Evolutionary conservation across 2,888 invertebrate genomes (phyloP).

Genomic region (Meiosimyza platycephala): DNA sequence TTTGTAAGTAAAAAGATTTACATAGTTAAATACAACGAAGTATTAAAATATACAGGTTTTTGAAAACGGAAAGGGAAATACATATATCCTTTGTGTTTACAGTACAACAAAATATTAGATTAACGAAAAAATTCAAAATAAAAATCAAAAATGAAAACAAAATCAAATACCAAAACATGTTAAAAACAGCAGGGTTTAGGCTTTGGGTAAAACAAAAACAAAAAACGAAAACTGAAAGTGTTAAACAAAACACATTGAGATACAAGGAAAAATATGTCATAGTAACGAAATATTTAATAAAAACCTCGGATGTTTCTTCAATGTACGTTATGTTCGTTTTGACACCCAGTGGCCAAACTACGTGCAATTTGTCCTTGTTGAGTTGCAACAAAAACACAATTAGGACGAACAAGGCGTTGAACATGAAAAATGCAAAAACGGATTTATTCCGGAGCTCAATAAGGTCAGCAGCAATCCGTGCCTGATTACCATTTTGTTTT

Average conservation of each 20-base stretch:
- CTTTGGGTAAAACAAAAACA: constrained; percentile 27
- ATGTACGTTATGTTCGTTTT: constrained; percentile 94
- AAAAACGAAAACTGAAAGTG: constrained; percentile 33
- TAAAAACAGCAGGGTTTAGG: constrained; percentile 14
- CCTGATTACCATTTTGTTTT: constrained; percentile 68
- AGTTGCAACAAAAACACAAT: constrained; percentile 99
- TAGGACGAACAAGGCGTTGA: constrained; percentile 99
- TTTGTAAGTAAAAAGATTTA: no score
- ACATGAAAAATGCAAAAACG: constrained; percentile 98
- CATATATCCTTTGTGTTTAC: no score
- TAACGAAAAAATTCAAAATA: constrained; percentile 17
- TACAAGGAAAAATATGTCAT: constrained; percentile 39
- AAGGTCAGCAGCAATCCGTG: constrained; percentile 88
- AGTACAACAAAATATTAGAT: constrained; percentile 24
- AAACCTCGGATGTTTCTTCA: constrained; percentile 92
- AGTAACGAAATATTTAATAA: constrained; percentile 46
- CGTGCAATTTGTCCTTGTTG: constrained; percentile 97
- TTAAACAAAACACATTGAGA: constrained; percentile 41
- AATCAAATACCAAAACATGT: constrained; percentile 24
- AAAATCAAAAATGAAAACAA: constrained; percentile 23
- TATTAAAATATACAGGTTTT: no score
- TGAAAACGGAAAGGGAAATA: no score
- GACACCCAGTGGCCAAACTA: constrained; percentile 96
- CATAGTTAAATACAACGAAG: no score
- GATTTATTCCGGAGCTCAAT: constrained; percentile 96